Percentiles rank a stretch among this genome's conserved stretches.
Evolutionary conservation across 35 echinoderm and acorn worm genomes (phyloP).

Genomic region (Nesometra sesokonis): DNA sequence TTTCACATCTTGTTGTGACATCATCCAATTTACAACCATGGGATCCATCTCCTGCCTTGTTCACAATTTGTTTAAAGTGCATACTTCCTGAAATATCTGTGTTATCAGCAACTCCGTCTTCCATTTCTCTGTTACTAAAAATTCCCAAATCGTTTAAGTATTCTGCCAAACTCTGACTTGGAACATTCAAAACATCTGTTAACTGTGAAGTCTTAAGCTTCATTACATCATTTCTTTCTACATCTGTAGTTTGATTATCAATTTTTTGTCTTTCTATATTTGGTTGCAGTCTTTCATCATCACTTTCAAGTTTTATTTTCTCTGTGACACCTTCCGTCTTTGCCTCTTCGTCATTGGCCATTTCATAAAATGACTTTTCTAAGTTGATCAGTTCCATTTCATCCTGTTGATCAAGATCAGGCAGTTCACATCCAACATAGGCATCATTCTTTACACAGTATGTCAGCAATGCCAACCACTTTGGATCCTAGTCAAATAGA

Average conservation of each 20-base stretch:
- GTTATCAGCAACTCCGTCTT: too few species aligned
- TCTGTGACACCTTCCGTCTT: neutral
- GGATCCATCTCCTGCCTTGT: too few species aligned
- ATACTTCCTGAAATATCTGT: too few species aligned
- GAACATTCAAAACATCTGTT: too few species aligned
- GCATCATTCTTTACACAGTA: constrained; percentile 54
- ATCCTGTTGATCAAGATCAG: constrained; percentile 18
- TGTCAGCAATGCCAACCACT: constrained; percentile 64
- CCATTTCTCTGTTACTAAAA: neutral
- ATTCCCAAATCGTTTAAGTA: neutral
- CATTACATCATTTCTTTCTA: neutral
- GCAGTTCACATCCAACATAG: constrained; percentile 79
- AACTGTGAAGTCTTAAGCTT: neutral
- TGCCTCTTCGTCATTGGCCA: neutral
- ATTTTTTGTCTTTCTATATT: too few species aligned
- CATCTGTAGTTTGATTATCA: neutral
- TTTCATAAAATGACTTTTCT: neutral
- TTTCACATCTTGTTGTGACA: too few species aligned
- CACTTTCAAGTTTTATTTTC: neutral
- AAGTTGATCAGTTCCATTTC: neutral
- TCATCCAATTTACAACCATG: too few species aligned
- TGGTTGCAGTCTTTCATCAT: neutral
- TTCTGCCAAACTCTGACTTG: neutral
- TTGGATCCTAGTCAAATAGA: constrained; percentile 35
- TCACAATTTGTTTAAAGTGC: too few species aligned